Percentiles rank a stretch among this genome's conserved stretches.
Evolutionary conservation across 2,888 invertebrate species (phyloP).

Genomic region (Melipona bicolor): DNA sequence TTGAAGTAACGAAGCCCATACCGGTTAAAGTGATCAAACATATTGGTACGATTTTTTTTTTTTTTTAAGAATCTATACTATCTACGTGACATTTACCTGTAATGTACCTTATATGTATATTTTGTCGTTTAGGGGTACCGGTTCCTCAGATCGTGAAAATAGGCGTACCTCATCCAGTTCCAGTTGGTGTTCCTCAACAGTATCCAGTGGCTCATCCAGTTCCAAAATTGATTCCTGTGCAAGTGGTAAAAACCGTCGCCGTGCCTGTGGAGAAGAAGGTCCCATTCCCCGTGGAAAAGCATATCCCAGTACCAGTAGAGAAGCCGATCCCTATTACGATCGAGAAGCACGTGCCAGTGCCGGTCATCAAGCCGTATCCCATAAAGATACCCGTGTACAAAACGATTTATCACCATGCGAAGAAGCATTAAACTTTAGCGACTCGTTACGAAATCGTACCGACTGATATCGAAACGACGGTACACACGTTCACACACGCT

Average conservation of each 20-base stretch:
- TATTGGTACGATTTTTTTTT: constrained; percentile 83
- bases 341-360: constrained; percentile 89
- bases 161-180: constrained; percentile 86
- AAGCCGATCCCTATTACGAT: constrained; percentile 90
- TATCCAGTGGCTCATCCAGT: constrained; percentile 90
- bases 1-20: constrained; percentile 89
- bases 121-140: constrained; percentile 56
- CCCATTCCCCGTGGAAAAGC: constrained; percentile 90
- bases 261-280: constrained; percentile 90
- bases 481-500: constrained; percentile 11
- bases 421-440: constrained; percentile 79
- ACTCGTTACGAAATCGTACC: constrained; percentile 14
- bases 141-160: constrained; percentile 87
- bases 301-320: constrained; percentile 88
- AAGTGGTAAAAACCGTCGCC: constrained; percentile 88
- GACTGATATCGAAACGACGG: constrained; percentile 7
- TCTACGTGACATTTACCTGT: neutral
- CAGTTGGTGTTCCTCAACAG: constrained; percentile 87
- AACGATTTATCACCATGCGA: constrained; percentile 89
- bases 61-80: neutral
- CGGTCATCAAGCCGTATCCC: constrained; percentile 89
- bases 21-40: constrained; percentile 89
- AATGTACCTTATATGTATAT: neutral
- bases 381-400: constrained; percentile 90
- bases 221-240: constrained; percentile 89